Evolutionary conservation across 2,888 invertebrate genomes (phyloP).

Genomic region (Calameuta filiformis): DNA sequence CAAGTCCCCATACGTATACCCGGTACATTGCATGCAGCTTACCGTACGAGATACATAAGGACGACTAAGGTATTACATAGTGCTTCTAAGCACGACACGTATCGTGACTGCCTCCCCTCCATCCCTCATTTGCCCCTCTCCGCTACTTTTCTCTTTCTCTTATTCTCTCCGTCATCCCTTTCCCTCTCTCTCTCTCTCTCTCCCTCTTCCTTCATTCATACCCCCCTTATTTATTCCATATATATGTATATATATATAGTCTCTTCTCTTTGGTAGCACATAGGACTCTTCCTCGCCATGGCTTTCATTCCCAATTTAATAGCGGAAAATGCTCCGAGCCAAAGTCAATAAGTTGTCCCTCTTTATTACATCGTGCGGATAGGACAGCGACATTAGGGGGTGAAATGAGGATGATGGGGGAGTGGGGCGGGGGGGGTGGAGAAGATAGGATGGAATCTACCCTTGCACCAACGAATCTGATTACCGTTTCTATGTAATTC

Average conservation of each 20-base stretch:
- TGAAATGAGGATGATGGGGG: not conserved
- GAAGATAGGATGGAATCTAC: not conserved
- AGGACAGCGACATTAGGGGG: not conserved
- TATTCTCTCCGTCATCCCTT: constrained; percentile 7
- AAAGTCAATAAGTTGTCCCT: constrained; percentile 43
- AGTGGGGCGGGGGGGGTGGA: too few species aligned
- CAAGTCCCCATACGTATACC: constrained; percentile 16
- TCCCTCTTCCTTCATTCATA: constrained; percentile 13
- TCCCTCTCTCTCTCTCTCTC: constrained; percentile 22
- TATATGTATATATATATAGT: not conserved
- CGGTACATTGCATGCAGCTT: constrained; percentile 27
- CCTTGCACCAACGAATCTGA: not conserved
- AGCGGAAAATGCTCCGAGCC: constrained; percentile 46
- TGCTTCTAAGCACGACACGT: constrained; percentile 56
- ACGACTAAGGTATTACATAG: constrained; percentile 50
- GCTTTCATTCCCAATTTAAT: constrained; percentile 37
- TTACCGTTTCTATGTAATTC: not conserved
- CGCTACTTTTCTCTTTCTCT: not conserved
- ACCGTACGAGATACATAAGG: constrained; percentile 38
- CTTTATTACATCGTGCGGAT: not conserved
- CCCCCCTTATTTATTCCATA: too few species aligned
- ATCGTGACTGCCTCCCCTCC: constrained; percentile 50
- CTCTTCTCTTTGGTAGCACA: constrained; percentile 6
- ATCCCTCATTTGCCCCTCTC: constrained; percentile 16
- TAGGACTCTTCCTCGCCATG: constrained; percentile 25